Evolutionary conservation across 2,888 invertebrate species (phyloP).

Genomic region (Leptopilina myrica): DNA sequence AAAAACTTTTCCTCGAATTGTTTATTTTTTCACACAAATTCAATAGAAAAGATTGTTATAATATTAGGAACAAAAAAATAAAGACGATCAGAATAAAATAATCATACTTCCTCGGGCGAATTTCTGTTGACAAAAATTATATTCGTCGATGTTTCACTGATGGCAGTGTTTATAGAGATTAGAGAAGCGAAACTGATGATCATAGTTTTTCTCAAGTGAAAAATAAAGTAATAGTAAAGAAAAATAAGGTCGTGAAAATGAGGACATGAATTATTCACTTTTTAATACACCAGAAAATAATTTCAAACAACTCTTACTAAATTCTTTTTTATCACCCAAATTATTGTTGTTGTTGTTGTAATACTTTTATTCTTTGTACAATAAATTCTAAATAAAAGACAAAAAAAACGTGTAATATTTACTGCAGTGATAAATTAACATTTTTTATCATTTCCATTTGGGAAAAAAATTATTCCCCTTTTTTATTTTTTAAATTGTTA

Average conservation of each 20-base stretch:
- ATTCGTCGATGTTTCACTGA: slow-evolving; percentile 4
- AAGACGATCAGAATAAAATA: not conserved
- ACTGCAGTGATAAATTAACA: not conserved
- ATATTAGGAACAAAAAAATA: not conserved
- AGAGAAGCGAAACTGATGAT: slow-evolving; percentile 26
- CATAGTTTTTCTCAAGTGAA: slow-evolving; percentile 1
- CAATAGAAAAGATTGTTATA: no score
- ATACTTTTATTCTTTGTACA: slow-evolving; percentile 8
- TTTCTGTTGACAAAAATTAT: not conserved
- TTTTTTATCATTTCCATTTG: not conserved
- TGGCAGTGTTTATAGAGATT: not conserved
- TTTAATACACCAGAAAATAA: not conserved
- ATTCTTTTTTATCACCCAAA: not conserved
- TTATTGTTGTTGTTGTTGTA: not conserved
- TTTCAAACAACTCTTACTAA: slow-evolving; percentile 5
- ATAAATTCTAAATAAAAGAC: not conserved
- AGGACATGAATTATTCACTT: slow-evolving; percentile 27
- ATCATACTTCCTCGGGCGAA: not conserved
- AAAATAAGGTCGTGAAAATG: slow-evolving; percentile 39
- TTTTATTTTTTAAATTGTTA: slow-evolving; percentile 5
- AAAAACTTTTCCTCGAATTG: no score
- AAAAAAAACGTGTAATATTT: not conserved
- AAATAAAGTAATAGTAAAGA: slow-evolving; percentile 1
- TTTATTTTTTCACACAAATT: no score
- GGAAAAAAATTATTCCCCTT: not conserved